Base-by-base conservation (phyloP, 1,140 invertebrate genomes). In the Drosophila malerkotliana region DNA sequence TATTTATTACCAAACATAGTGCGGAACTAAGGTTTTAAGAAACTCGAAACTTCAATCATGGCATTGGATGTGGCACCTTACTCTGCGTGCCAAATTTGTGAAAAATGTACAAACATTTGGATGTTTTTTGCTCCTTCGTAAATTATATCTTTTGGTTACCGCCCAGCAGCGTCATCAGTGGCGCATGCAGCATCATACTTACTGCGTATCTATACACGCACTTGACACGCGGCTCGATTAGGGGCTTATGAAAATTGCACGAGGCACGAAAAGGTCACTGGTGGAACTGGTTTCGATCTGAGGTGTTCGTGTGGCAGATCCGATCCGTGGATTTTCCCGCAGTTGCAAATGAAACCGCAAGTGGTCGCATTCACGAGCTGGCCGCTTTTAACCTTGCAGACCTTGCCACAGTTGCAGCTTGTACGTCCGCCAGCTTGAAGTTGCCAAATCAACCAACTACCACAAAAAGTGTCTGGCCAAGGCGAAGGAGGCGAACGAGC, bases 391-490 rank as follows among this genome's bases (percentile, higher is more conserved):
- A 87, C 82, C 82, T 87, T 87, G 83, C 59, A 88, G 82, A 85
- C 83, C 82, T 87, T 87, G 82, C 83, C 82, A 88, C 82, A 87
- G 83, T 87, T 87, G 81, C 83, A 71, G 64, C 61, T 66, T 67
- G 60, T 60, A 75, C 62, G 44, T 69, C 51, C 55, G 54, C 59
- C 44, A 66, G 52, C 24, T 45, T 37, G 39, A 58, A 41, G 41
- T 3, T 39, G 37, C 52, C 67, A 63, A 44, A 49, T 39, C 60
- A 14, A 28, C 21, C 60, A 14, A 28, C 21, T 21, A 15, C 21
- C 26, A 15, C 58, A 52, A 6, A 60, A 48, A 61, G 45, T 37
- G 63, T 64, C 82, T 66, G 81, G 81, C 81, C 81, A 84, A 84
- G 81, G 81, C 81, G 67, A 85, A 81, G 81, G 82, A 81, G 74